These are phyloP conservation scores for Melospiza melodia DNA, from an alignment of 2,113 vertebrate genomes.

Conservation along the genomic window DNA sequence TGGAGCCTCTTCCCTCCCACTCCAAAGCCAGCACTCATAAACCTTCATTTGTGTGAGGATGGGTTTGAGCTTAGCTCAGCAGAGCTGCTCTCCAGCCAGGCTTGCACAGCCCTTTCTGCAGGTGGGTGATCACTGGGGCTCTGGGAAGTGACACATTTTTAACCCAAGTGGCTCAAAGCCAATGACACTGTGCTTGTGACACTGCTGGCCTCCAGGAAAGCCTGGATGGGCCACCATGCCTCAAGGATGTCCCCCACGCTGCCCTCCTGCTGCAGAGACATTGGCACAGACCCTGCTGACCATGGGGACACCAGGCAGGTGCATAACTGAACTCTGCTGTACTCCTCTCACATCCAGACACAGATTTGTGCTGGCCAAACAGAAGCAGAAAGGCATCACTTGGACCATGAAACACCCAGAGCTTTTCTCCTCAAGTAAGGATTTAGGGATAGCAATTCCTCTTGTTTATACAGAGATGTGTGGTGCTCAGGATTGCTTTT, in stretches of 20 bases:
- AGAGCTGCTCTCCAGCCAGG: neutral
- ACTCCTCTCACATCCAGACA: neutral
- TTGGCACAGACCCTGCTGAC: neutral
- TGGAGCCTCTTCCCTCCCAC: neutral
- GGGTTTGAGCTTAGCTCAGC: neutral
- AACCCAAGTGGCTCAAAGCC: neutral
- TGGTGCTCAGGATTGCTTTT: neutral
- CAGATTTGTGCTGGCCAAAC: neutral
- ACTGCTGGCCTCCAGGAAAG: neutral
- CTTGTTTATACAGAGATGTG: neutral
- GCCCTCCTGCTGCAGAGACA: neutral
- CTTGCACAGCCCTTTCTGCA: neutral
- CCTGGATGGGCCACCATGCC: fast-evolving
- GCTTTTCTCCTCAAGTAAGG: neutral
- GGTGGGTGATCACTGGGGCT: neutral
- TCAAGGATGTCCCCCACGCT: fast-evolving
- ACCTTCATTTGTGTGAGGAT: neutral
- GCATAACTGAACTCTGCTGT: neutral
- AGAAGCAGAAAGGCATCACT: neutral
- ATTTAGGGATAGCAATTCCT: neutral
- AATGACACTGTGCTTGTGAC: fast-evolving
- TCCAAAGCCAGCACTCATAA: neutral
- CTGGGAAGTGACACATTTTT: neutral
- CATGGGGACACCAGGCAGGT: fast-evolving
- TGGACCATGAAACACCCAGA: neutral